These are phyloP conservation scores for Nanorana parkeri DNA, from an alignment of 2,113 vertebrate genomes.

Conservation along the genomic window DNA sequence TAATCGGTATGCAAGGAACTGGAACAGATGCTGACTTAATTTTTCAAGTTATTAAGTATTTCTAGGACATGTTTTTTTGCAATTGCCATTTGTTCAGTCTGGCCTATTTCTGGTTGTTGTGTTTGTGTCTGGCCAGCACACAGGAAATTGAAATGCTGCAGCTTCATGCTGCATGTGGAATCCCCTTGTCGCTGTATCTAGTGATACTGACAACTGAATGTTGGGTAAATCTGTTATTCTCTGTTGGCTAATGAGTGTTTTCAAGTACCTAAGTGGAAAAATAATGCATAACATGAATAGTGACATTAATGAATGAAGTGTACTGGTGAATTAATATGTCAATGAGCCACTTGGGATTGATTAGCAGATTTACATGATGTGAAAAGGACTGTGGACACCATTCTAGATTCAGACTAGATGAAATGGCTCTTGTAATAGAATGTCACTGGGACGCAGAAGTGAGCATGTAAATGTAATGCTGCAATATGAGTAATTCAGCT, in stretches of 20 bases:
- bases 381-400: neutral
- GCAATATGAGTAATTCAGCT: too few relatives aligned
- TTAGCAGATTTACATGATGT: constrained; percentile 19
- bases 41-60: too few relatives aligned
- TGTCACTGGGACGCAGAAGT: too few relatives aligned
- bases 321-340: constrained; percentile 9
- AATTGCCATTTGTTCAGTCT: too few relatives aligned
- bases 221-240: neutral
- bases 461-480: too few relatives aligned
- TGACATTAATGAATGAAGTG: neutral
- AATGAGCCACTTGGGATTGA: constrained; percentile 26
- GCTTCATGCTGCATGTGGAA: neutral
- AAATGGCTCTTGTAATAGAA: too few relatives aligned
- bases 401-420: too few relatives aligned
- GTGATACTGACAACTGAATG: neutral
- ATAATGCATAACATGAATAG: neutral
- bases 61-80: too few relatives aligned
- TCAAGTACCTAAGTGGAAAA: constrained; percentile 5
- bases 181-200: neutral
- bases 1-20: too few relatives aligned
- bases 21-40: too few relatives aligned
- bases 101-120: neutral
- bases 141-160: neutral
- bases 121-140: neutral
- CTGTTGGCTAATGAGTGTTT: neutral